Evolutionary conservation across 2,888 invertebrate species (phyloP).

Genomic region (Geophilus truncorum): DNA sequence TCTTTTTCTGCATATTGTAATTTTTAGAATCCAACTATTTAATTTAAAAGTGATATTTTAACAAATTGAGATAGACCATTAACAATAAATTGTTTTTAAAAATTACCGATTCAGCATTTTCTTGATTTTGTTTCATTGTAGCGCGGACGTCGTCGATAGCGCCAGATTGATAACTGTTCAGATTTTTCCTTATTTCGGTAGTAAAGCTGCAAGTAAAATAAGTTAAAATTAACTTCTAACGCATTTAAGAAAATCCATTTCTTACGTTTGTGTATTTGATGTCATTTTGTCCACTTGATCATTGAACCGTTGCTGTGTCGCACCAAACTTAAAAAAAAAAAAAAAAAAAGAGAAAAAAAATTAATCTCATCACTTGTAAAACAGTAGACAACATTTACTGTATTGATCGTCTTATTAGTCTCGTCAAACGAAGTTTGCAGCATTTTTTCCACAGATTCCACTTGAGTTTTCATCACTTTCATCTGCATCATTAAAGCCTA

Average conservation of each 20-base stretch:
- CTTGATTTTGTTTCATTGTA: background rate
- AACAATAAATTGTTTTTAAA: background rate
- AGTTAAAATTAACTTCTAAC: background rate
- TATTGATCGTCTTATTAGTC: background rate
- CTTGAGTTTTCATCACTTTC: background rate
- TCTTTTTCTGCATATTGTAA: slow-evolving; percentile 1
- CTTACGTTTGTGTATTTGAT: background rate
- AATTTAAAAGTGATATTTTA: background rate
- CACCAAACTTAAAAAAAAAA: background rate
- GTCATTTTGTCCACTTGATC: background rate
- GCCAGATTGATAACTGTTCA: background rate
- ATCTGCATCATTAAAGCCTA: background rate
- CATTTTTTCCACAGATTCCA: background rate
- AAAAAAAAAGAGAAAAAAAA: background rate
- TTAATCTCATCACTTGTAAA: background rate
- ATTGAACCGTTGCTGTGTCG: background rate
- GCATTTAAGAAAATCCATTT: background rate
- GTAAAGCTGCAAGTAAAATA: background rate
- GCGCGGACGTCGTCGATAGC: background rate
- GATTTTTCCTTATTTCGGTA: background rate
- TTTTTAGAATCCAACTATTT: background rate
- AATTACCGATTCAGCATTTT: background rate
- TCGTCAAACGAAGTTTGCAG: background rate
- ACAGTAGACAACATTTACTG: background rate
- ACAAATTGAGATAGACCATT: background rate